Percentiles rank a stretch among this genome's conserved stretches.
Conservation (phyloP, 2,797 vertebrate genomes). For the Halcyon smyrnensis region DNA sequence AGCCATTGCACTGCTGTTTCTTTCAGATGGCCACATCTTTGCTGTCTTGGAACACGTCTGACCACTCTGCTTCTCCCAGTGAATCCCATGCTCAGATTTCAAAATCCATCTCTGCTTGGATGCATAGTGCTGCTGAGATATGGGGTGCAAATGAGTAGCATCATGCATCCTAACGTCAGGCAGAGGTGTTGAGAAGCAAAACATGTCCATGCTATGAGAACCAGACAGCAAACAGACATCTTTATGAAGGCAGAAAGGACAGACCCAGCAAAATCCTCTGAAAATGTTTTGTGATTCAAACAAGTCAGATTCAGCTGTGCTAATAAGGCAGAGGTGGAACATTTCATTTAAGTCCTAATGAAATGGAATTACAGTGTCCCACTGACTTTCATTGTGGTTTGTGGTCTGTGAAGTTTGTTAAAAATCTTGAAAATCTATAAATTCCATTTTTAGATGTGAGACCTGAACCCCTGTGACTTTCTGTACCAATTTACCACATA, state of each 20-base stretch:
- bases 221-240: not conserved
- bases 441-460: not conserved
- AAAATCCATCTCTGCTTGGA: not conserved
- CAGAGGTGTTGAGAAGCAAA: not conserved
- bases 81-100: not conserved
- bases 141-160: not conserved
- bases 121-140: not conserved
- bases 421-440: conserved; percentile 5
- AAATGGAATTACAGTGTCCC: conserved; percentile 4
- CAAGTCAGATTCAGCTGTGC: not conserved
- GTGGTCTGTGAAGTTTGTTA: not conserved
- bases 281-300: not conserved
- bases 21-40: not conserved
- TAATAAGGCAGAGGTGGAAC: not conserved
- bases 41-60: not conserved
- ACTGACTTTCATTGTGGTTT: not conserved
- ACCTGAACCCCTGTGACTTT: not conserved
- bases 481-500: not conserved
- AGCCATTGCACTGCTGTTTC: not conserved
- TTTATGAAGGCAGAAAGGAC: not conserved
- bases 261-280: not conserved
- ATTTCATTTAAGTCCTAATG: not conserved
- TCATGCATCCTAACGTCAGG: not conserved
- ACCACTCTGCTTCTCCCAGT: not conserved
- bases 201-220: not conserved